Evolutionary conservation across 2,113 vertebrate genomes (phyloP).

Genomic region (Anhinga anhinga): DNA sequence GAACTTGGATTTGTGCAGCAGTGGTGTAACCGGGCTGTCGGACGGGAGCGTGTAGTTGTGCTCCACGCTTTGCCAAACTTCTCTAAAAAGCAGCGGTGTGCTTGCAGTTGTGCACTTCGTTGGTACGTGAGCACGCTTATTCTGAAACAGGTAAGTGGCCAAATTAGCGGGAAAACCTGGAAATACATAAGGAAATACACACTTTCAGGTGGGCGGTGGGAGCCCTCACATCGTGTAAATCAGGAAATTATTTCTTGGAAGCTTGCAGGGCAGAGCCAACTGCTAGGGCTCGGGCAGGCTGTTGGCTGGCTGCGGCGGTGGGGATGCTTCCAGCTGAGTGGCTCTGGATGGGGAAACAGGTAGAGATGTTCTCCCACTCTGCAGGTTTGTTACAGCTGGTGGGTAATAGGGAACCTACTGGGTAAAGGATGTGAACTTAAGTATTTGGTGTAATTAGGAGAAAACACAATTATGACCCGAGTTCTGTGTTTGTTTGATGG

Average conservation of each 20-base stretch:
- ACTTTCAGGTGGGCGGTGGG: not conserved
- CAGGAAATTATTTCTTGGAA: not conserved
- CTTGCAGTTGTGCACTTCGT: accelerated
- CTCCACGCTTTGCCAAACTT: accelerated
- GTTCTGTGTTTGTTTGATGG: not conserved
- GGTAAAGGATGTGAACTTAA: not conserved
- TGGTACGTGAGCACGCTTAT: accelerated
- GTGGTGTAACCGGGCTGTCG: not conserved
- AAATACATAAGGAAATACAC: accelerated
- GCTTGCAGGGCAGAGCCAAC: not conserved
- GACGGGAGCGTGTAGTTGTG: accelerated
- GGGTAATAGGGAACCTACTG: accelerated
- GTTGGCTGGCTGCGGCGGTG: not conserved
- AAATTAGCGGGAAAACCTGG: not conserved
- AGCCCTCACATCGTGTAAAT: accelerated
- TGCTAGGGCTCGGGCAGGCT: not conserved
- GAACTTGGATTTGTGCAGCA: accelerated
- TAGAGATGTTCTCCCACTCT: not conserved
- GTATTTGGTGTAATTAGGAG: not conserved
- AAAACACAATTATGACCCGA: not conserved
- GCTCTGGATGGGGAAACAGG: not conserved
- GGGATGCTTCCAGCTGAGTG: not conserved
- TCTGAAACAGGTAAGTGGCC: not conserved
- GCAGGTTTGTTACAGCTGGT: not conserved
- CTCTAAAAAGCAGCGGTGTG: accelerated